phyloP scores from a whole-genome alignment of 2,797 vertebrate genomes.

The Aselliscus stoliczkanus region DNA sequence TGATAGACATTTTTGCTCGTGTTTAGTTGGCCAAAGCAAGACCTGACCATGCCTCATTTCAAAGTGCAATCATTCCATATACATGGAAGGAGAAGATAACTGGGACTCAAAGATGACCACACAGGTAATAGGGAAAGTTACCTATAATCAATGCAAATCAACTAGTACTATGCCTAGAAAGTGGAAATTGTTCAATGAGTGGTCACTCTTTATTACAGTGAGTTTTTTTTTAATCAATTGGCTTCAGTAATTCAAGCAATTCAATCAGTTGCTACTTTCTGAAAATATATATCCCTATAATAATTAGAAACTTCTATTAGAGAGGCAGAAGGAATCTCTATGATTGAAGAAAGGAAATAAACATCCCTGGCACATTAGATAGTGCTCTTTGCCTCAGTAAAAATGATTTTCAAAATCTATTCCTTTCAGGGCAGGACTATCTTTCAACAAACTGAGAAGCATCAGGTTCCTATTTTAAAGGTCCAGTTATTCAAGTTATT shows the following conservation, averaged over 20 bases:
- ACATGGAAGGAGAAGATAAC: neutral
- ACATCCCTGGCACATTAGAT: neutral
- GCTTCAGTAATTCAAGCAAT: neutral
- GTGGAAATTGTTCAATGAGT: neutral
- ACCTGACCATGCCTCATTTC: neutral
- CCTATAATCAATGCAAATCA: neutral
- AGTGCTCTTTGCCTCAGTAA: neutral
- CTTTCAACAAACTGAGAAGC: neutral
- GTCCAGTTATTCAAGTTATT: neutral
- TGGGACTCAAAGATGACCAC: neutral
- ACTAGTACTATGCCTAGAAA: neutral
- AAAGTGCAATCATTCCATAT: neutral
- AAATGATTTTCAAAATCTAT: neutral
- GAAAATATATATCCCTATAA: neutral
- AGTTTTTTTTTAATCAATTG: neutral
- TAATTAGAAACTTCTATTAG: neutral
- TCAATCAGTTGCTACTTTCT: neutral
- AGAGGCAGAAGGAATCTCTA: conserved; percentile 30
- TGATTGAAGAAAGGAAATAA: neutral
- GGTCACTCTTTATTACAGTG: neutral
- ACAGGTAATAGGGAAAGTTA: neutral
- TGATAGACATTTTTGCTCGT: neutral
- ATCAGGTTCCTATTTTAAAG: neutral
- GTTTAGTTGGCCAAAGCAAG: neutral
- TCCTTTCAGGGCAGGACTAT: neutral